Base-by-base conservation (phyloP, 2,113 vertebrate species). In the Caracal caracal region DNA sequence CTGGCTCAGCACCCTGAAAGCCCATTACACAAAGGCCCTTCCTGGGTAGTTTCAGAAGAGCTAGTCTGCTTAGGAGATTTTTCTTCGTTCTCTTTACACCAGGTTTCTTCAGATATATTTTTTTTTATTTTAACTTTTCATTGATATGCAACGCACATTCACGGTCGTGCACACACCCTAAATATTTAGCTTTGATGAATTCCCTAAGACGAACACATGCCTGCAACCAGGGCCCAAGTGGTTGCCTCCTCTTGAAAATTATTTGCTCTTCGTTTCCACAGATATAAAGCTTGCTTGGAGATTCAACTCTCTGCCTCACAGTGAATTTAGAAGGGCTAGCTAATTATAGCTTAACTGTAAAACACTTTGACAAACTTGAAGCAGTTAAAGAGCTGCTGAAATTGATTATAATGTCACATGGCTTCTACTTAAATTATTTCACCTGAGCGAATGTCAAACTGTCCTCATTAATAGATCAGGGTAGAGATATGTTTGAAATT, bases 341-440 rank as follows among this genome's bases (percentile, higher is more conserved):
- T 98, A 98, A 98, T 98, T 98, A 98, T 98, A 98, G 98, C 95
- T 98, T 97, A 93, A 96, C 97, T 97, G 93, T 97, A 95, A 97
- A 97, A 97, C 97, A 96, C 97, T 97, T 95, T 97, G 97, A 97
- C 96, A 97, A 98, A 98, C 96, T 97, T 93, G 76, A 98, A 97
- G 97, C 95, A 98, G 95, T 95, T 96, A 98, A 97, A 97, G 96
- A 98, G 95, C 97, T 98, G 88, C 95, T 98, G 92, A 98, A 98
- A 97, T 97, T 98, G 96, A 98, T 98, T 97, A 97, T 96, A 97
- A 94, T 93, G 91, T 97, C 97, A 98, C 96, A 95, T 86, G 98
- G 94, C 93, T 98, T 96, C 93, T 95, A 93, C 97, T 97, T 96
- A 98, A 97, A 97, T 97, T 94, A 97, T 97, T 97, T 98, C 97